phyloP scores from a whole-genome alignment of 2,888 invertebrate genomes.

The Clanis bilineata region DNA sequence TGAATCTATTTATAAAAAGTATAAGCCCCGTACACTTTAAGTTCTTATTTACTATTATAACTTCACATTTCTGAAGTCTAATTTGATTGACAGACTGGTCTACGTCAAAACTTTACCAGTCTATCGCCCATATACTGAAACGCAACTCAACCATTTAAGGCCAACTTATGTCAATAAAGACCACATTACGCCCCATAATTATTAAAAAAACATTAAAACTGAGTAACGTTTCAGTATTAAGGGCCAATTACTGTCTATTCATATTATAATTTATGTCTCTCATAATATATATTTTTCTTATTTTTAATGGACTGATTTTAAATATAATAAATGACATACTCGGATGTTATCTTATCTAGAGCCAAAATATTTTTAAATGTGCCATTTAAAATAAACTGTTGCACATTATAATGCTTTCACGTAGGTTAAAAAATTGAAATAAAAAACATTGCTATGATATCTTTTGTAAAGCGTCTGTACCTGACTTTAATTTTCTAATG shows the following conservation, averaged over 20 bases:
- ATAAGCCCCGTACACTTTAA: background rate
- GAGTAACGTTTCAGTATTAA: no score
- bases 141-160: no score
- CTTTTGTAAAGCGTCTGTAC: slow-evolving; percentile 44
- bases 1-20: background rate
- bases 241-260: no score
- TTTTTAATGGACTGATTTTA: slow-evolving; percentile 16
- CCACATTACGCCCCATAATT: no score
- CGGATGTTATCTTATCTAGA: slow-evolving; percentile 23
- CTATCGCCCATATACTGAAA: background rate
- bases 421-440: slow-evolving; percentile 26
- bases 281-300: background rate
- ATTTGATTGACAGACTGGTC: background rate
- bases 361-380: slow-evolving; percentile 29
- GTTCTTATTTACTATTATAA: no score
- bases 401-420: slow-evolving; percentile 41
- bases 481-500: slow-evolving; percentile 42
- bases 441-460: slow-evolving; percentile 28
- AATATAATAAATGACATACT: slow-evolving; percentile 5
- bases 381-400: slow-evolving; percentile 36
- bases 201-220: no score
- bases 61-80: no score
- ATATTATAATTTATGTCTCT: no score
- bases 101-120: background rate
- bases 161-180: no score